Conservation (phyloP, 2,797 vertebrate species). For the Anguilla megastoma region DNA sequence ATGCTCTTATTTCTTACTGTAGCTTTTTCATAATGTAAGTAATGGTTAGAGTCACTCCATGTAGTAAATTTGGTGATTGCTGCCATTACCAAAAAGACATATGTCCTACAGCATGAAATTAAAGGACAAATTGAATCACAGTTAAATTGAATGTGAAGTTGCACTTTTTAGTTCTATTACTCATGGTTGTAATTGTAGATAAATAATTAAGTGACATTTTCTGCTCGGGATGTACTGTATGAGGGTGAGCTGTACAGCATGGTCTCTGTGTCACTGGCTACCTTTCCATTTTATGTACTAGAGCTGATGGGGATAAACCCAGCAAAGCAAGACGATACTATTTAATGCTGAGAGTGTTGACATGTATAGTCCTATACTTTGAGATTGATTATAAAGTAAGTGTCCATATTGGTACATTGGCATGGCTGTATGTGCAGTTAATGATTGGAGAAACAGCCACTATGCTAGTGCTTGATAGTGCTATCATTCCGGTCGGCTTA, state of each 20-base stretch:
- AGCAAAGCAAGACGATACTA: not conserved
- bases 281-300: not conserved
- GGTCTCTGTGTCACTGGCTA: not conserved
- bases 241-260: not conserved
- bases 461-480: not conserved
- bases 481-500: not conserved
- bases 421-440: not conserved
- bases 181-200: not conserved
- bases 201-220: not conserved
- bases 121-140: not conserved
- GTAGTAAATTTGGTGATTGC: too few species aligned
- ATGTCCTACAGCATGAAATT: not conserved
- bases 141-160: not conserved
- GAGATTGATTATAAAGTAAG: not conserved
- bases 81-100: not conserved
- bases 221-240: not conserved
- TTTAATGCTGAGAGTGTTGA: not conserved
- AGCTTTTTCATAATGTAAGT: not conserved
- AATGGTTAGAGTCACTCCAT: not conserved
- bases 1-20: too few species aligned
- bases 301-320: not conserved
- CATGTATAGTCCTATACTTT: not conserved
- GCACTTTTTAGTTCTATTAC: not conserved
- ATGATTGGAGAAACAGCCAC: not conserved
- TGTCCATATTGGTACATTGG: not conserved